phyloP scores from a whole-genome alignment of 2,888 invertebrate species.

The Mythimna pallens region DNA sequence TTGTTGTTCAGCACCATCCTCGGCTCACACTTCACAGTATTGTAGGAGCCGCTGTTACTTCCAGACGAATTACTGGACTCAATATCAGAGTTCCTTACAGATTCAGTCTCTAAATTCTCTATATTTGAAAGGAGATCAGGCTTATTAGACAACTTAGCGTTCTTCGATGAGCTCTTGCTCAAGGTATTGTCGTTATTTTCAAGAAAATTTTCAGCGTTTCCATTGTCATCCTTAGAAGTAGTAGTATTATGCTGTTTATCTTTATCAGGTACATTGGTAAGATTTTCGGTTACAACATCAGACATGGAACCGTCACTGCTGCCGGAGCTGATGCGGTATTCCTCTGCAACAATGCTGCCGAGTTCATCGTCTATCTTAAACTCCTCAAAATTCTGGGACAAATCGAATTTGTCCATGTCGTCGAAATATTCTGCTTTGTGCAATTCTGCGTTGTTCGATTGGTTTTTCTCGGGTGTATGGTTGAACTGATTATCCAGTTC shows the following conservation, averaged over 20 bases:
- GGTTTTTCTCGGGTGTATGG: conserved; percentile 77
- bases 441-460: conserved; percentile 75
- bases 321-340: conserved; percentile 89
- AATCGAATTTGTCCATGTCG: conserved; percentile 92
- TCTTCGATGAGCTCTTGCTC: conserved; percentile 79
- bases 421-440: conserved; percentile 88
- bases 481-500: conserved; percentile 87
- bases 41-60: conserved; percentile 87
- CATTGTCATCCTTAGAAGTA: conserved; percentile 72
- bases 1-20: conserved; percentile 81
- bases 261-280: conserved; percentile 82
- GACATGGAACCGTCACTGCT: conserved; percentile 88
- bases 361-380: conserved; percentile 94
- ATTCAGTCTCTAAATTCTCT: conserved; percentile 90
- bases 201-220: conserved; percentile 78
- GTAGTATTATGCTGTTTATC: conserved; percentile 75
- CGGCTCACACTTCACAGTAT: conserved; percentile 87
- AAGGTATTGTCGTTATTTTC: conserved; percentile 76
- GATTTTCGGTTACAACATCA: conserved; percentile 85
- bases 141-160: conserved; percentile 88
- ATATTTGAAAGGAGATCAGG: conserved; percentile 90
- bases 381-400: conserved; percentile 95
- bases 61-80: conserved; percentile 91
- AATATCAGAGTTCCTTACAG: conserved; percentile 93
- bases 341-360: conserved; percentile 87